phyloP scores from a whole-genome alignment of 1,140 invertebrate genomes.

The Globodera rostochiensis region DNA sequence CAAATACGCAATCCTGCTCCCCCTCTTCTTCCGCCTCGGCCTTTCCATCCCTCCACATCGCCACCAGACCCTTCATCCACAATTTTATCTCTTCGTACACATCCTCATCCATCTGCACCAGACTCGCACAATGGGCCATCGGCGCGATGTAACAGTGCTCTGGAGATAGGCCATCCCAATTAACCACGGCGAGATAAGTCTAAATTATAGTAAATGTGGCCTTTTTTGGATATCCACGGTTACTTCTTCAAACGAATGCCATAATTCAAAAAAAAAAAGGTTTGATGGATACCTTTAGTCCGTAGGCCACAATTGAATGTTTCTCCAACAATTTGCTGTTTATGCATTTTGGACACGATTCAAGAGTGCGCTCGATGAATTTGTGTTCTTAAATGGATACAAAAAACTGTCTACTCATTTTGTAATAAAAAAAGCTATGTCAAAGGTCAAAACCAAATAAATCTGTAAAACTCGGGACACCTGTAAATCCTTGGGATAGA shows the following conservation, averaged over 20 bases:
- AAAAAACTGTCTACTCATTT: background rate
- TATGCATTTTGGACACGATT: conserved; percentile 81
- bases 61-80: conserved; percentile 74
- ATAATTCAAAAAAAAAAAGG: conserved; percentile 27
- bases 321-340: conserved; percentile 80
- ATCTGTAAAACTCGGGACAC: too few species aligned
- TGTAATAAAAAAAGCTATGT: background rate
- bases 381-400: conserved; percentile 44
- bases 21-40: conserved; percentile 69
- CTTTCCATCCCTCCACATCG: conserved; percentile 71
- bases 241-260: background rate
- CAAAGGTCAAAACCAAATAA: too few species aligned
- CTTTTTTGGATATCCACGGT: too few species aligned
- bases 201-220: conserved; percentile 45
- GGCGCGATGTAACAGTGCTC: conserved; percentile 86
- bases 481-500: too few species aligned
- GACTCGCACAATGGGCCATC: conserved; percentile 78
- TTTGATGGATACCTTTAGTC: conserved; percentile 72
- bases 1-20: conserved; percentile 79
- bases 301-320: conserved; percentile 82
- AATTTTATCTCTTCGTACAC: conserved; percentile 83
- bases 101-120: conserved; percentile 86
- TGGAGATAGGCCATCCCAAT: conserved; percentile 77
- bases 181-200: conserved; percentile 79
- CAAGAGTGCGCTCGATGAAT: conserved; percentile 74